phyloP scores from a whole-genome alignment of 2,888 invertebrate species.

The Heliconius ismenius region DNA sequence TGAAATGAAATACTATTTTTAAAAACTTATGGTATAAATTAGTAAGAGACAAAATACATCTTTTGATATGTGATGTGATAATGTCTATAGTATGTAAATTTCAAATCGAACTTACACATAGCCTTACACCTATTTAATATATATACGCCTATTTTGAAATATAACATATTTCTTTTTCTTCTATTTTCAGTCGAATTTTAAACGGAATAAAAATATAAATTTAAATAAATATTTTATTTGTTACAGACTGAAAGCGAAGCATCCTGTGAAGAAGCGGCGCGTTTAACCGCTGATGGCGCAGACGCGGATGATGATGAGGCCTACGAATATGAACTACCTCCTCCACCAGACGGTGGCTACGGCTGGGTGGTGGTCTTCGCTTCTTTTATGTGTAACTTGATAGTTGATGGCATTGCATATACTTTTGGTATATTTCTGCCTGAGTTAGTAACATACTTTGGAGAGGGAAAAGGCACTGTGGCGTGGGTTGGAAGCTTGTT shows the following conservation, averaged over 20 bases:
- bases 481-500: conserved; percentile 97
- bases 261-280: conserved; percentile 91
- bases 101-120: background rate
- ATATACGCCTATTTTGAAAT: background rate
- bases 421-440: conserved; percentile 96
- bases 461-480: conserved; percentile 91
- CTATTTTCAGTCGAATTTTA: too few relatives aligned
- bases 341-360: conserved; percentile 95
- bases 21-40: background rate
- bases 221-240: conserved; percentile 42
- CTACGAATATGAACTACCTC: conserved; percentile 88
- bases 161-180: background rate
- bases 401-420: conserved; percentile 99
- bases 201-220: too few relatives aligned
- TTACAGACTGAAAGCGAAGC: conserved; percentile 93
- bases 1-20: background rate
- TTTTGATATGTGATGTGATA: background rate
- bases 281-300: conserved; percentile 86
- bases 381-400: conserved; percentile 98
- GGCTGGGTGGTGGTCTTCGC: conserved; percentile 97
- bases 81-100: background rate
- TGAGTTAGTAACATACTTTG: conserved; percentile 90
- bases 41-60: background rate
- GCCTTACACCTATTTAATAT: too few relatives aligned
- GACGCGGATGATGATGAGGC: conserved; percentile 84